These are phyloP conservation scores for Lamellibrachia luymesi DNA, from an alignment of 1,140 invertebrate genomes.

Conservation along the genomic window DNA sequence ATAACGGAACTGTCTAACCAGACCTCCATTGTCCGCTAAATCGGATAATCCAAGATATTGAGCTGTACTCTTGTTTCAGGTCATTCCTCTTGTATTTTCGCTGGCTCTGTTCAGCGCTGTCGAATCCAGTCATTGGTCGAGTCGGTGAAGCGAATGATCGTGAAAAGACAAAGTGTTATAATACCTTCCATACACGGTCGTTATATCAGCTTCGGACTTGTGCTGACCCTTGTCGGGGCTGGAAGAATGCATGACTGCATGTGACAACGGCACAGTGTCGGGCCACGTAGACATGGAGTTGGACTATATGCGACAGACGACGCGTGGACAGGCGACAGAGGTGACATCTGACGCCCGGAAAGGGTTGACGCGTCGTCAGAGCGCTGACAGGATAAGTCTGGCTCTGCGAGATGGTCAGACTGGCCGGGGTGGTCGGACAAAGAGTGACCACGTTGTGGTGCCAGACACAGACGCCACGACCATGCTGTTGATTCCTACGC, in stretches of 20 bases:
- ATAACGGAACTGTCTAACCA: neutral
- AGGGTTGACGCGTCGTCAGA: neutral
- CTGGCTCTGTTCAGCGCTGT: neutral
- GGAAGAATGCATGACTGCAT: neutral
- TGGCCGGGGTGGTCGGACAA: neutral
- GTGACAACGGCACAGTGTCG: neutral
- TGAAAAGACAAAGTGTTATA: neutral
- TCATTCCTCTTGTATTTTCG: neutral
- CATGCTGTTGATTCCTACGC: neutral
- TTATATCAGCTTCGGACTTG: neutral
- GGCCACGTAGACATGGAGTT: neutral
- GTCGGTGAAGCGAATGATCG: neutral
- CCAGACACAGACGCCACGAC: neutral
- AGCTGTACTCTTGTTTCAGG: neutral
- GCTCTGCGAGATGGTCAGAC: neutral
- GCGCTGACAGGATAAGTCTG: neutral
- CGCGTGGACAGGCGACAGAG: neutral
- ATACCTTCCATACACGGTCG: neutral
- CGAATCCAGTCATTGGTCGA: neutral
- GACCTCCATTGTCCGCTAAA: neutral
- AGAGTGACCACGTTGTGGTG: neutral
- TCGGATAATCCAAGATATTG: constrained; percentile 1
- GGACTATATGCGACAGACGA: neutral
- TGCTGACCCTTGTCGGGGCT: neutral
- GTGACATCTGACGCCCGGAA: neutral